Conservation (phyloP, 2,113 vertebrate species). For the Stigmatopora argus region DNA sequence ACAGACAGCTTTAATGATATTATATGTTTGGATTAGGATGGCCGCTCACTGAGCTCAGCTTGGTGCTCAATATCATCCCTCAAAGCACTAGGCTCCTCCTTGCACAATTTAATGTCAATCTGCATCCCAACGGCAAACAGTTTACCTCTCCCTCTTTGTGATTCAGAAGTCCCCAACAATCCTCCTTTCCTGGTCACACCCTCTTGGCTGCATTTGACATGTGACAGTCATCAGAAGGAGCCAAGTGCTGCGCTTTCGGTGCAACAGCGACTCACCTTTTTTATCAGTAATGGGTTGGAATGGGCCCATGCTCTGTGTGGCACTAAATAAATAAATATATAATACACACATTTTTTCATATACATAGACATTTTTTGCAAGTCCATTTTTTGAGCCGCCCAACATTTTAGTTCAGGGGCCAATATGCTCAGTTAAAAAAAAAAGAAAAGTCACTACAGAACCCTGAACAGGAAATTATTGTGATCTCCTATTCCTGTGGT, state of each 20-base stretch:
- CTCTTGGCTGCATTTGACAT: conserved; percentile 37
- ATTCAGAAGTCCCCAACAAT: neutral
- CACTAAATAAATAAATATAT: conserved; percentile 18
- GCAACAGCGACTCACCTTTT: conserved; percentile 20
- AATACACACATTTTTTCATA: too few relatives aligned
- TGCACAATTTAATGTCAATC: conserved; percentile 17
- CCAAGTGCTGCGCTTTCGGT: conserved; percentile 19
- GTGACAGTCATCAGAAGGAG: conserved; percentile 23
- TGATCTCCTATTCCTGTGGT: too few relatives aligned
- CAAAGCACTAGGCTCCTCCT: conserved; percentile 25
- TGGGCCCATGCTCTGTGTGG: conserved; percentile 19
- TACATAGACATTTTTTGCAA: too few relatives aligned
- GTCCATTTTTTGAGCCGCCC: too few relatives aligned
- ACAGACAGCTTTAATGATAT: conserved; percentile 16
- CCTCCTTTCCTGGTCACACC: conserved; percentile 28
- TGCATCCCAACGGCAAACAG: conserved; percentile 12
- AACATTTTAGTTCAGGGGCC: neutral
- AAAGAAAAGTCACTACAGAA: too few relatives aligned
- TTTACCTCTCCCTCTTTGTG: conserved; percentile 1
- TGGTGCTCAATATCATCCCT: conserved; percentile 27
- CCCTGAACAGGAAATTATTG: too few relatives aligned
- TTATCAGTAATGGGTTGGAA: conserved; percentile 33
- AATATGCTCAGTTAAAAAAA: neutral
- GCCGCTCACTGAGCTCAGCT: conserved; percentile 19
- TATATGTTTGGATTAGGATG: conserved; percentile 19